These are phyloP conservation scores for Pemphredon lugubris DNA, from an alignment of 2,888 invertebrate genomes.

Conservation along the genomic window DNA sequence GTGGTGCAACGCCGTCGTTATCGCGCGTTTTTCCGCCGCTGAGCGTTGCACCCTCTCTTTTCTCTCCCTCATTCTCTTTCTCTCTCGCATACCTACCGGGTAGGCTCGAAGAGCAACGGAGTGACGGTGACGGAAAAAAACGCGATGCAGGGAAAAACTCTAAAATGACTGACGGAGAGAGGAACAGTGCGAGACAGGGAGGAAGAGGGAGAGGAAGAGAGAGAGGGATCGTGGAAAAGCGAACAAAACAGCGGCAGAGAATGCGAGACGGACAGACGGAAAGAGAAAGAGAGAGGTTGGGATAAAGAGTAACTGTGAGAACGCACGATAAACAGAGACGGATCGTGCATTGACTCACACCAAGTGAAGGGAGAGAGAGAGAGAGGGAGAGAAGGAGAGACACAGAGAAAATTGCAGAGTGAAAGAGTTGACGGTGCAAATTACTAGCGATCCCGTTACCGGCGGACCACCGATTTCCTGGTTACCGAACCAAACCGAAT, in stretches of 20 bases:
- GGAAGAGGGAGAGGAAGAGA: too few species aligned
- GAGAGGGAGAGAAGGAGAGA: slow-evolving; percentile 2
- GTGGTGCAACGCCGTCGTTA: slow-evolving; percentile 49
- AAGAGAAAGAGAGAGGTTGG: too few species aligned
- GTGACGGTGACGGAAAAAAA: too few species aligned
- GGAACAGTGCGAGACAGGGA: too few species aligned
- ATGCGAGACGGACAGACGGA: too few species aligned
- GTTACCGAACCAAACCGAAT: slow-evolving; percentile 2
- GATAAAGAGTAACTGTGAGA: too few species aligned
- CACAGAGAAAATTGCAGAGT: neutral
- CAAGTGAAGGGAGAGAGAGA: neutral
- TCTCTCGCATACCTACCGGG: neutral
- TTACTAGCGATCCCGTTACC: slow-evolving; percentile 35
- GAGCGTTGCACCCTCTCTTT: slow-evolving; percentile 2
- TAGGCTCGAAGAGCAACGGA: too few species aligned
- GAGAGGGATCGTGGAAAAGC: too few species aligned
- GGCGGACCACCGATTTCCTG: slow-evolving; percentile 21
- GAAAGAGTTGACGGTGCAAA: slow-evolving; percentile 10
- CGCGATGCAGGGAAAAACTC: too few species aligned
- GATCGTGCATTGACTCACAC: neutral
- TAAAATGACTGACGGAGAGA: too few species aligned
- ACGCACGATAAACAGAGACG: too few species aligned
- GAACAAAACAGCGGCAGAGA: too few species aligned
- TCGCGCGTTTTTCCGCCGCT: slow-evolving; percentile 39
- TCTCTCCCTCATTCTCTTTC: neutral